phyloP scores from a whole-genome alignment of 2,797 vertebrate genomes.

The Pempheris klunzingeri region DNA sequence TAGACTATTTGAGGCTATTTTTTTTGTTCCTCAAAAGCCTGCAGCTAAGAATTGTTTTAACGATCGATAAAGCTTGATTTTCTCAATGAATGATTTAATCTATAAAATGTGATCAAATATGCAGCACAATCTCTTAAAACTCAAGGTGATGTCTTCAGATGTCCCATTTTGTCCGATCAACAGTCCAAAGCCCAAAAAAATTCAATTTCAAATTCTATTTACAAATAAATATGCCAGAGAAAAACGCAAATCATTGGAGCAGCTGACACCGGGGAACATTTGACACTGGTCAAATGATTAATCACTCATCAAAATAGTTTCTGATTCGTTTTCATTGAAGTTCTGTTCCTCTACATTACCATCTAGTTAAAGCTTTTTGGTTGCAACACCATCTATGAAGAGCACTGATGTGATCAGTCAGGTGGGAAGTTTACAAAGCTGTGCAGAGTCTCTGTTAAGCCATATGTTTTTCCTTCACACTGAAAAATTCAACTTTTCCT shows the following conservation, averaged over 20 bases:
- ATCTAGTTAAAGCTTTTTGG: not conserved
- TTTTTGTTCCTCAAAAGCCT: not conserved
- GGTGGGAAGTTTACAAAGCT: not conserved
- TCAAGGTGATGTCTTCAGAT: not conserved
- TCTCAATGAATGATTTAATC: not conserved
- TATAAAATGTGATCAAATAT: not conserved
- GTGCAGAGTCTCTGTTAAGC: not conserved
- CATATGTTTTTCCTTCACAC: not conserved
- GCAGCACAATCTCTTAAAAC: not conserved
- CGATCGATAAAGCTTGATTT: not conserved
- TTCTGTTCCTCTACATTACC: not conserved
- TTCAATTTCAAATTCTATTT: too few species aligned
- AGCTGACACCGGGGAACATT: not conserved
- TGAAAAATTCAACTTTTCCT: constrained; percentile 6
- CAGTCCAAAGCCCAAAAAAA: not conserved
- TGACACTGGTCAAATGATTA: not conserved
- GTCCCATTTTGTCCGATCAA: not conserved
- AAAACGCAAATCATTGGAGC: not conserved
- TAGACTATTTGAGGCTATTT: not conserved
- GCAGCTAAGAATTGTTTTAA: not conserved
- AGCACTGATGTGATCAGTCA: not conserved
- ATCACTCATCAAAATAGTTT: not conserved
- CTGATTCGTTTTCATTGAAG: not conserved
- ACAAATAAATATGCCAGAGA: not conserved
- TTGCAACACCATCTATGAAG: not conserved